Evolutionary conservation across 1,140 invertebrate genomes (phyloP), one percentile per base, ranked within the genome.

Genomic region (Mycetomoellerius zeteki): DNA sequence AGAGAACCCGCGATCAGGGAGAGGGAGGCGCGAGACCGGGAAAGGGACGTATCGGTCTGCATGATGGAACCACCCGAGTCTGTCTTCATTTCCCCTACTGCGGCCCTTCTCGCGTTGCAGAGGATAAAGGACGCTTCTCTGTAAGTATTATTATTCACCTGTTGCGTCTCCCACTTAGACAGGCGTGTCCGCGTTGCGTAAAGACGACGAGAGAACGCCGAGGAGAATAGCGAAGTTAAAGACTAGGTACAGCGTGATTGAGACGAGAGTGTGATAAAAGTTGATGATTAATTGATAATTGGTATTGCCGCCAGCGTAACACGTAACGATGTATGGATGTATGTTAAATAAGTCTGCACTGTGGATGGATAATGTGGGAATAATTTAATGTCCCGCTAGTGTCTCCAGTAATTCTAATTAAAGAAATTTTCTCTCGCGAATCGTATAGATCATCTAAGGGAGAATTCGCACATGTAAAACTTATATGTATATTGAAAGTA

Each of bases 71-170:
- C 95, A 88, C 93, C 94, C 82, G 92, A 95, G 89, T 91, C 93
- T 60, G 93, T 95, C 85, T 94, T 95, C 93, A 92, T 95, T 19
- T 95, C 95, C 7, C 95, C 96, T 27, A 94, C 96, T 58, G 95
- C 95, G 30, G 94, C 96, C 8, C 93, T 96, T 27, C 93, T 96
- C 50, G 96, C 96, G 3, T 91, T 96, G 43, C 96, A 96, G 86
- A 95, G 95, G 94, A 96, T 96, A 95, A 96, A 96, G 90, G 96
- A 96, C 91, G 95, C 96, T 37, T 96, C 96, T 60, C 87, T 96
- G 96, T 96, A 92, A 96, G 96, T 96, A 92, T 67, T 96, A 92
- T 67, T 85, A 71, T 84, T 84, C 80, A 75, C 80, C 80, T 84
- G 69, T 82, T 82, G 80, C 67, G 24, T 75, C 69, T 24, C 37